phyloP scores from a whole-genome alignment of 1,140 invertebrate species.

The Drosophila santomea region DNA sequence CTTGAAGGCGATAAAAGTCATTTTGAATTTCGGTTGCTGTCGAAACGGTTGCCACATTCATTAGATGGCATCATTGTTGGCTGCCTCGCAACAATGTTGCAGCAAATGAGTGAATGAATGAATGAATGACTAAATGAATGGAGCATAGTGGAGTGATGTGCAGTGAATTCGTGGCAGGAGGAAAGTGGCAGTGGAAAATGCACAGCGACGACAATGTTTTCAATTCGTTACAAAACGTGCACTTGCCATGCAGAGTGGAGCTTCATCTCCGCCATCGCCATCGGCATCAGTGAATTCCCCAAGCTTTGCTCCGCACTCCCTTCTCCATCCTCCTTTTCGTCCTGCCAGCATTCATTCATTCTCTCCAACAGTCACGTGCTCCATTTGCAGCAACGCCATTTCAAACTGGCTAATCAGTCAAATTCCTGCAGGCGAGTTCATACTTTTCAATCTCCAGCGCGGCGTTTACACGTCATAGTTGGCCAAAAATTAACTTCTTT shows the following conservation, averaged over 20 bases:
- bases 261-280: constrained; percentile 15
- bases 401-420: constrained; percentile 78
- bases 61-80: constrained; percentile 69
- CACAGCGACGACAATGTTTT: constrained; percentile 61
- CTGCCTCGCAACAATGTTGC: constrained; percentile 67
- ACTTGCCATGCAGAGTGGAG: constrained; percentile 39
- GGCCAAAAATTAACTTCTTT: background rate
- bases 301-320: constrained; percentile 12
- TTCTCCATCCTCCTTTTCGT: background rate
- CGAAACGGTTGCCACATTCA: constrained; percentile 69
- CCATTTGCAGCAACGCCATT: constrained; percentile 72
- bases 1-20: constrained; percentile 51
- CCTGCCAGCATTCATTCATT: background rate
- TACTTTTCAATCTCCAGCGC: constrained; percentile 6
- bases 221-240: constrained; percentile 67
- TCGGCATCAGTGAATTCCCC: constrained; percentile 28
- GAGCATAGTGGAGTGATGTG: constrained; percentile 7
- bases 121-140: constrained; percentile 36
- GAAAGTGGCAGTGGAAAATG: constrained; percentile 31
- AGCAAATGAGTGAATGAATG: constrained; percentile 68
- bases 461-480: constrained; percentile 1
- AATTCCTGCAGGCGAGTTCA: constrained; percentile 54
- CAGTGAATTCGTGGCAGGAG: background rate
- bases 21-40: constrained; percentile 50
- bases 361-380: constrained; percentile 57